A percentile compares a stretch with the other conserved stretches of the same genome.
phyloP scores from a whole-genome alignment of 2,888 invertebrate species.

The Agonopterix subpropinquella region DNA sequence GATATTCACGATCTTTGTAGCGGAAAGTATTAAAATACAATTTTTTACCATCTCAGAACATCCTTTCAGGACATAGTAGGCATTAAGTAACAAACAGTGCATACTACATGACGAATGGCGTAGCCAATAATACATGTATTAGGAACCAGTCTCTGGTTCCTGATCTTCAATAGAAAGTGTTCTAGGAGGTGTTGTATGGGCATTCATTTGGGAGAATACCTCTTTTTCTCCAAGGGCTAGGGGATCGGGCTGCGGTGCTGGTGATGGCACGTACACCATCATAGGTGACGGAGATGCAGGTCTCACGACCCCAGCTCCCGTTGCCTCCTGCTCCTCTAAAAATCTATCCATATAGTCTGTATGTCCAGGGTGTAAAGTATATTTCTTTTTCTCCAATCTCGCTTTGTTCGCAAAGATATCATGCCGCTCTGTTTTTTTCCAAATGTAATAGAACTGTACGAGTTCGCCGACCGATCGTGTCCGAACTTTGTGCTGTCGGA shows the following conservation, averaged over 20 bases:
- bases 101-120: conserved; percentile 37
- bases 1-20: too few species aligned
- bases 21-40: too few species aligned
- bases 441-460: conserved; percentile 96
- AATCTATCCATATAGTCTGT: conserved; percentile 97
- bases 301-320: conserved; percentile 76
- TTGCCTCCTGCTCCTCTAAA: conserved; percentile 89
- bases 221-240: conserved; percentile 66
- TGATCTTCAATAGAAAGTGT: conserved; percentile 60
- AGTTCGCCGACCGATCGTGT: conserved; percentile 97
- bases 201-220: conserved; percentile 64
- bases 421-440: conserved; percentile 99
- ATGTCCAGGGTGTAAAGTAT: conserved; percentile 92
- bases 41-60: too few species aligned
- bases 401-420: conserved; percentile 94
- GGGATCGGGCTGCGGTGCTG: conserved; percentile 60
- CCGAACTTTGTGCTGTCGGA: conserved; percentile 94
- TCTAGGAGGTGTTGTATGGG: conserved; percentile 52
- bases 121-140: conserved; percentile 48
- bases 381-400: conserved; percentile 93
- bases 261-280: conserved; percentile 62
- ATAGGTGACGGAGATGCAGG: conserved; percentile 80
- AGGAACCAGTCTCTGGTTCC: conserved; percentile 60
- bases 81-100: conserved; percentile 33
- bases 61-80: too few species aligned